Evolutionary conservation across 1,140 invertebrate species (phyloP).

Genomic region (Parapsyche elsis): DNA sequence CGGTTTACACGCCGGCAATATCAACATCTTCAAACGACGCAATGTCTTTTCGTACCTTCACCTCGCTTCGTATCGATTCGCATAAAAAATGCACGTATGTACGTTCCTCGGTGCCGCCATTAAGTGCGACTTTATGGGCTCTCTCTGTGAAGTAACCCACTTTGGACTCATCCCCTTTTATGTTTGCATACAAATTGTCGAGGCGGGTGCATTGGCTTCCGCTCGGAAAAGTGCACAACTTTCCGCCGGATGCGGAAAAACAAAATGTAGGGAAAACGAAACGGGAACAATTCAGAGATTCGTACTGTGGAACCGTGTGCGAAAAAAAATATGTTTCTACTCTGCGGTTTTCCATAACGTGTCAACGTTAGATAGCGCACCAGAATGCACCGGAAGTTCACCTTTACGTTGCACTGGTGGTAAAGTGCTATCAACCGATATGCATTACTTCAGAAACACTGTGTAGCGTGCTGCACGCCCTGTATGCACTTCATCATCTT

Average conservation of each 20-base stretch:
- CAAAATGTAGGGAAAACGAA: no score
- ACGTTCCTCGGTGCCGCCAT: not conserved
- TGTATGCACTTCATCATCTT: not conserved
- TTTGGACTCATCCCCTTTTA: conserved; percentile 3
- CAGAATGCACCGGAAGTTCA: conserved; percentile 1
- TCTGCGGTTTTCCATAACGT: not conserved
- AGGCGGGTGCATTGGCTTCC: no score
- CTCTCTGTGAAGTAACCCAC: conserved; percentile 11
- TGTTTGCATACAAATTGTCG: no score
- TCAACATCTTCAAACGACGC: no score
- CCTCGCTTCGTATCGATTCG: not conserved
- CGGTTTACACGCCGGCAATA: no score
- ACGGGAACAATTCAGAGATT: no score
- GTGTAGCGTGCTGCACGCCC: not conserved
- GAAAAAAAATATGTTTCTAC: no score
- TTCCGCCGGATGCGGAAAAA: no score
- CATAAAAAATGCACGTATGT: conserved; percentile 11
- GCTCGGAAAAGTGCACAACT: no score
- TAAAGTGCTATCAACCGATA: not conserved
- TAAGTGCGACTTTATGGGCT: conserved; percentile 16
- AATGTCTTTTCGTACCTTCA: not conserved
- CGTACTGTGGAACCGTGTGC: no score
- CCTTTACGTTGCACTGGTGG: not conserved
- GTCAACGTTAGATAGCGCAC: not conserved
- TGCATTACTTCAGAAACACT: not conserved